Conservation (phyloP, 2,113 vertebrate genomes). For the Taurulus bubalis region DNA sequence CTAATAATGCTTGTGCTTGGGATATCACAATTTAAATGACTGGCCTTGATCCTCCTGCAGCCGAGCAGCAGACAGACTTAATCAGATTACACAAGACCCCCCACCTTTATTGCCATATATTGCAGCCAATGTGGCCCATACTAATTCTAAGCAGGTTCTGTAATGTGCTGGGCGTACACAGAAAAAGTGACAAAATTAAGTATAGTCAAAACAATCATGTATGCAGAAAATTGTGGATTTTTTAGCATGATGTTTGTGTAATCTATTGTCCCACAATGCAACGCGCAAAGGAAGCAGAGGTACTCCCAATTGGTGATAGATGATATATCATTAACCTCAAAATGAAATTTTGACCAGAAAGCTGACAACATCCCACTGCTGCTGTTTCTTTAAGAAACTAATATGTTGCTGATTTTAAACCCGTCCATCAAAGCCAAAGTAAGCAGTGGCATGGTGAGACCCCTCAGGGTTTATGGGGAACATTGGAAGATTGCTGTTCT, state of each 20-base stretch:
- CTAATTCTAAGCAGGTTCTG: not conserved
- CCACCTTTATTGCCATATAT: not conserved
- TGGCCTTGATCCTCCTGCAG: not conserved
- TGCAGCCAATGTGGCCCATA: not conserved
- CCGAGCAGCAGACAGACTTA: constrained; percentile 64
- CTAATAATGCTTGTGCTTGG: not conserved
- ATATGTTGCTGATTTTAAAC: not conserved
- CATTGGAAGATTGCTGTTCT: not conserved
- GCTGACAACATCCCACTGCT: not conserved
- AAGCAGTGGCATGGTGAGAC: not conserved
- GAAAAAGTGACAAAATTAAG: not conserved
- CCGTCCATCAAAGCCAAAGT: not conserved
- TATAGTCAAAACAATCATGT: not conserved
- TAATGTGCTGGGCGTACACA: not conserved
- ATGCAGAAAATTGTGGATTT: not conserved
- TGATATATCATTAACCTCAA: too few relatives aligned
- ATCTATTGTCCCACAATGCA: not conserved
- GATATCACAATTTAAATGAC: not conserved
- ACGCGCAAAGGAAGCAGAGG: not conserved
- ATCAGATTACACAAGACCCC: constrained; percentile 74
- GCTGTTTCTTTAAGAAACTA: not conserved
- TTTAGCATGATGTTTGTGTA: not conserved
- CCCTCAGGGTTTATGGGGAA: not conserved
- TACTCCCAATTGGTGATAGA: not conserved
- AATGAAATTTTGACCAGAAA: not conserved